Evolutionary conservation across 2,797 vertebrate species (phyloP), one percentile per base, ranked within the genome.

Genomic region (Vireo griseus): DNA sequence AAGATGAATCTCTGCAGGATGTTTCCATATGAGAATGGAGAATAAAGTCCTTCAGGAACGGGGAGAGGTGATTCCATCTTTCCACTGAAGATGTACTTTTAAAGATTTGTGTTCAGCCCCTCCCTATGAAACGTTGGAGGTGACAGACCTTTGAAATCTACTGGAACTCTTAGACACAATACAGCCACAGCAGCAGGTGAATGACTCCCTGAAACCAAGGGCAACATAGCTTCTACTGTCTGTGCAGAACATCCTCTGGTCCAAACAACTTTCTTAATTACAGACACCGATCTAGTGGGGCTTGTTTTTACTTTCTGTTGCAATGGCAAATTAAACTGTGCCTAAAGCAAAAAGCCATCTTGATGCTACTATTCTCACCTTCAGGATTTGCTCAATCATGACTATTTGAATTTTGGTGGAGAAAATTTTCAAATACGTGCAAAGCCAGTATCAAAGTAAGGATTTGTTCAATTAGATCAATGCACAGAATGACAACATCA

Each of bases 81-180:
- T 55, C 28, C 26, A n/a, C 5, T 37, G 25, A 54, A 75, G 28
- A 31, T 12, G 9, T 10, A 18, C 47, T 72, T 89, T 62, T 62
- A 22, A 74, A 80, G 42, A 81, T 44, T 21, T n/a, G 16, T 31
- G 6, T 78, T 75, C 31, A 54, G 50, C 5, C 26, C 8, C 28
- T 40, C n/a, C 33, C 4, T 17, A 51, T 6, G 55, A 84, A 84
- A 75, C 0, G 0, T 25, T 26, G 7, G 16, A 71, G 45, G n/a
- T 75, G 25, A 76, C 33, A 79, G 45, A 77, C 21, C 21, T 58
- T 67, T 45, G 33, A 82, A 61, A 80, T 48, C n/a, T 71, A 18
- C 51, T 40, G 20, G 21, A 92, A 67, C 61, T 40, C 67, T 69
- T 29, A 33, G n/a, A 73, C 37, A 73, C 1, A 5, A 45, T 13